Percentiles rank a stretch among this genome's conserved stretches.
Evolutionary conservation across 2,888 invertebrate genomes (phyloP).

Genomic region (Xestia rhomboidea): DNA sequence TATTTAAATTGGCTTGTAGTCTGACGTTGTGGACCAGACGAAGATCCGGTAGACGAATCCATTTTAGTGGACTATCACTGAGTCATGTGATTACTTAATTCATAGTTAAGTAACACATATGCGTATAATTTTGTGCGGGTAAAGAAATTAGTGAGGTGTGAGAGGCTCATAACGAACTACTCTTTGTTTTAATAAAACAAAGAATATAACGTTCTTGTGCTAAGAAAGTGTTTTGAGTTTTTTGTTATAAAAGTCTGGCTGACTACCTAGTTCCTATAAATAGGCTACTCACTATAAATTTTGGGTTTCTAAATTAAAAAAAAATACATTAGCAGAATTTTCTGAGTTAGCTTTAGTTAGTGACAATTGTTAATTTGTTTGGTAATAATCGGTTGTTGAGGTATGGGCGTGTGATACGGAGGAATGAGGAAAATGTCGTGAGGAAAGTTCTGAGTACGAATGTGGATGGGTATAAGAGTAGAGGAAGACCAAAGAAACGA

Average conservation of each 20-base stretch:
- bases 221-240: background rate
- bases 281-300: no score
- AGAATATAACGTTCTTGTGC: background rate
- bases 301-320: background rate
- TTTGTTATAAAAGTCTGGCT: background rate
- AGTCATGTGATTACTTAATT: slow-evolving; percentile 39
- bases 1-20: slow-evolving; percentile 11
- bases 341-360: background rate
- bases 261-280: background rate
- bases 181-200: slow-evolving; percentile 1
- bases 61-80: slow-evolving; percentile 14
- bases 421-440: no score
- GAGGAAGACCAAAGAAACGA: no score
- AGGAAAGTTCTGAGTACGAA: no score
- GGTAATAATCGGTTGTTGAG: no score
- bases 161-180: background rate
- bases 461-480: no score
- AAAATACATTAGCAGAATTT: background rate
- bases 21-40: slow-evolving; percentile 6
- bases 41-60: slow-evolving; percentile 30
- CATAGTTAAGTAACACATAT: slow-evolving; percentile 30
- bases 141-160: slow-evolving; percentile 9
- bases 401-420: no score
- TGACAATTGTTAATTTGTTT: background rate
- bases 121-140: slow-evolving; percentile 17